Base-by-base conservation (phyloP, 2,888 invertebrate species). In the Hyposoter dolosus region DNA sequence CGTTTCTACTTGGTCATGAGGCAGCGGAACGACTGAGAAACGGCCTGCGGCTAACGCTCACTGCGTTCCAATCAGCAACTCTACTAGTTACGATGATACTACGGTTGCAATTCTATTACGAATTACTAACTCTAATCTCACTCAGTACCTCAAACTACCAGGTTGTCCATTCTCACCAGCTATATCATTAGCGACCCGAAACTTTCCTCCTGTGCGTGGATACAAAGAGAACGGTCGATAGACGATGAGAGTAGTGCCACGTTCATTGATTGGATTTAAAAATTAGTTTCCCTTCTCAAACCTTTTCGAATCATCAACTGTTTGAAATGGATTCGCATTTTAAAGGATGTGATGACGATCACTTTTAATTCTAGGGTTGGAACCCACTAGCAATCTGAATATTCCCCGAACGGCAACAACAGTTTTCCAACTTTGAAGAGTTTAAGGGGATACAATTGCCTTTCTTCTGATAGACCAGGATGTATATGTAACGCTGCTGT, bases 381-480 rank as follows among this genome's bases (percentile, higher is more conserved):
- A 83, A 83, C 68, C 71, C 83, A 63, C 35, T 40, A 82, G 74
- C 63, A 71, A 74, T 47, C 23, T 45, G 47, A 74, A 69, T 63
- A 53, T 50, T 75, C 66, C 63, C 66, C 50, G 45, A 35, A 35
- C 47, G 60, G 32, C 60, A 19, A 12, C 65, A 80, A 43, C 75
- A 53, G 53, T 77, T 69, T 76, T 74, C 68, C 81, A 78, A 82
- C 53, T 80, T 74, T 78, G 69, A 32, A 69, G 69, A 69, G 74
- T 53, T 76, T 83, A 68, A 74, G 86, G 72, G 78, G 81, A 77
- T 83, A 86, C 77, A 86, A 86, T 81, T 83, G 86, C 83, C 81
- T 74, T 83, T 83, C 68, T 78, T 53, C 60, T 66, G 56, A 65
- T 72, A 47, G n/a, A 53, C 50, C 65, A 6, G 40, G 40, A 35